These are phyloP conservation scores for Agonopterix arenella DNA, from an alignment of 2,888 invertebrate genomes.

Conservation along the genomic window DNA sequence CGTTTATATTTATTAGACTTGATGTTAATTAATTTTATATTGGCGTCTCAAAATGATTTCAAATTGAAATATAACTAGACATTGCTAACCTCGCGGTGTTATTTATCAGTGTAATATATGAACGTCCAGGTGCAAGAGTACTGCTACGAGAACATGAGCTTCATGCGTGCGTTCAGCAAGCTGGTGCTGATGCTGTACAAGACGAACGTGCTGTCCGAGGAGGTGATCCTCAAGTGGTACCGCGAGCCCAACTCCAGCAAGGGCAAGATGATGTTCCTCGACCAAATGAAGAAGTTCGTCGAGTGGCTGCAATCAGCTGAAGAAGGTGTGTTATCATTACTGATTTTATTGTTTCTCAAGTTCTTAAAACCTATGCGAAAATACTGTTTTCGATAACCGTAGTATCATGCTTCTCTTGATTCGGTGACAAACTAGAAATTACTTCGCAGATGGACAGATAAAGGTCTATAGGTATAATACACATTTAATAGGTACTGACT, in stretches of 20 bases:
- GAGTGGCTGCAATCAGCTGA: conserved; percentile 99
- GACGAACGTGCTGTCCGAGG: conserved; percentile 96
- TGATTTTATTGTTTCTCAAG: no score
- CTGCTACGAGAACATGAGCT: conserved; percentile 99
- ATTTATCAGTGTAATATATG: background rate
- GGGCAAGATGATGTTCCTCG: conserved; percentile 98
- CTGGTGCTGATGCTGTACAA: conserved; percentile 97
- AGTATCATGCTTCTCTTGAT: background rate
- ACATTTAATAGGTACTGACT: no score
- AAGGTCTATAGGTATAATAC: no score
- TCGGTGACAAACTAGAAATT: no score
- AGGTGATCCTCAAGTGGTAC: conserved; percentile 97
- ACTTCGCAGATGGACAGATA: no score
- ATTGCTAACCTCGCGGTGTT: no score
- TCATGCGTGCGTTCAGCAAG: conserved; percentile 99
- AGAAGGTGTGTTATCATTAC: conserved; percentile 75
- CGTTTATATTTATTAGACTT: background rate
- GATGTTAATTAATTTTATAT: no score
- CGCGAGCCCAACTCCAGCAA: conserved; percentile 93
- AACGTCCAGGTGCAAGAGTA: conserved; percentile 89
- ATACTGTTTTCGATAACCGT: no score
- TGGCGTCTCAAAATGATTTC: background rate
- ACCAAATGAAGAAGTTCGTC: conserved; percentile 98
- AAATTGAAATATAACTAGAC: background rate
- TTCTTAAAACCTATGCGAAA: no score